phyloP scores from a whole-genome alignment of 2,113 vertebrate species.

The Dascyllus trimaculatus region DNA sequence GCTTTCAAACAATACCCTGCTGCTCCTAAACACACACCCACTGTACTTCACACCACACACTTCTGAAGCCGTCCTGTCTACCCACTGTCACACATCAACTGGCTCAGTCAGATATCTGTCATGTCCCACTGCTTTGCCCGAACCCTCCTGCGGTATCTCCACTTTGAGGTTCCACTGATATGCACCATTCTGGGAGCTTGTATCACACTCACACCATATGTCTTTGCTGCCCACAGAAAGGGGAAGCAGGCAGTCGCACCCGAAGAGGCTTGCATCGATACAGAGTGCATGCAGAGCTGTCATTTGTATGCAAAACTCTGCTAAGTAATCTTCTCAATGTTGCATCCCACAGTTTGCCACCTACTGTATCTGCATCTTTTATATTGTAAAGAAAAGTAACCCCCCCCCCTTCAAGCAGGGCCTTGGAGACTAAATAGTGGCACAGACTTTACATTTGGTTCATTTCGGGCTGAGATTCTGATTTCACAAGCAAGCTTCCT shows the following conservation, averaged over 20 bases:
- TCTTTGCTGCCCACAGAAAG: constrained; percentile 37
- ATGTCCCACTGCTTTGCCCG: constrained; percentile 60
- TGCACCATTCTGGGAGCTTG: constrained; percentile 36
- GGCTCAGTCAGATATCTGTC: constrained; percentile 73
- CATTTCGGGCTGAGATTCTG: background rate
- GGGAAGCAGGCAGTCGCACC: constrained; percentile 33
- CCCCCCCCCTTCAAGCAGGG: background rate
- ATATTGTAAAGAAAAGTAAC: constrained; percentile 5
- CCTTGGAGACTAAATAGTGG: background rate
- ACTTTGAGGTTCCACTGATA: constrained; percentile 62
- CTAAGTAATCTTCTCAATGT: constrained; percentile 43
- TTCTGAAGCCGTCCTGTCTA: constrained; percentile 57
- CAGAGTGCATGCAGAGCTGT: constrained; percentile 32
- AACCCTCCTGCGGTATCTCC: constrained; percentile 65
- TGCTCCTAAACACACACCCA: constrained; percentile 47
- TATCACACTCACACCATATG: constrained; percentile 50
- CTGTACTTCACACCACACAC: constrained; percentile 51
- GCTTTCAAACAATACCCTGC: constrained; percentile 55
- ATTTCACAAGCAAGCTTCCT: background rate
- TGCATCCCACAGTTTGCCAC: constrained; percentile 48
- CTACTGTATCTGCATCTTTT: constrained; percentile 44
- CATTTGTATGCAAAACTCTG: constrained; percentile 56
- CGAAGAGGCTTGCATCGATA: constrained; percentile 32
- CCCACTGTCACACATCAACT: constrained; percentile 73
- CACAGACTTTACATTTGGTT: background rate